These are phyloP conservation scores for Calameuta pallipes DNA, from an alignment of 2,888 invertebrate genomes.

Conservation along the genomic window DNA sequence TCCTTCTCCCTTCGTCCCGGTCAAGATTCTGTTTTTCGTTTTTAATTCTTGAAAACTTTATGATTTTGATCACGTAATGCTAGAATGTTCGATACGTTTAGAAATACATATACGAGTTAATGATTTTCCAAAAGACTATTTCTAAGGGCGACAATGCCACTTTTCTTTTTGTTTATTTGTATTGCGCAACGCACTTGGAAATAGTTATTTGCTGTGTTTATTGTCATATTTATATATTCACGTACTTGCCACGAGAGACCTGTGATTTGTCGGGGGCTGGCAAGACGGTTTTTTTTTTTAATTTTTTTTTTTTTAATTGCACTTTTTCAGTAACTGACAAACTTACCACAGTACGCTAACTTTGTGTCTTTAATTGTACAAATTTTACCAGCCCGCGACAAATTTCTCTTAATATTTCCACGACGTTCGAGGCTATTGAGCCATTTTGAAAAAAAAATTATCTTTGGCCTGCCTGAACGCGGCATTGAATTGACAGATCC, in stretches of 20 bases:
- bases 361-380: neutral
- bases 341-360: neutral
- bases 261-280: neutral
- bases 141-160: neutral
- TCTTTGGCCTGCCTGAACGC: conserved; percentile 40
- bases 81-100: neutral
- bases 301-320: neutral
- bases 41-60: neutral
- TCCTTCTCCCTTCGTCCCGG: too few relatives aligned
- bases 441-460: neutral
- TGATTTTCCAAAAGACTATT: neutral
- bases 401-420: neutral
- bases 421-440: neutral
- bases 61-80: neutral
- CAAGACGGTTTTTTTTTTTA: neutral
- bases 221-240: neutral
- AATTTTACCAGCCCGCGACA: neutral
- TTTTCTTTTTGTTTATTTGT: neutral
- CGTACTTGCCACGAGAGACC: neutral
- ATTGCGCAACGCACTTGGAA: neutral
- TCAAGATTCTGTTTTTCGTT: neutral
- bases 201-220: neutral
- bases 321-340: neutral
- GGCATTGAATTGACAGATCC: conserved; percentile 78
- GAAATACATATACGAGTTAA: neutral